Evolutionary conservation across 2,888 invertebrate species (phyloP).

Genomic region (Chirona hameri): DNA sequence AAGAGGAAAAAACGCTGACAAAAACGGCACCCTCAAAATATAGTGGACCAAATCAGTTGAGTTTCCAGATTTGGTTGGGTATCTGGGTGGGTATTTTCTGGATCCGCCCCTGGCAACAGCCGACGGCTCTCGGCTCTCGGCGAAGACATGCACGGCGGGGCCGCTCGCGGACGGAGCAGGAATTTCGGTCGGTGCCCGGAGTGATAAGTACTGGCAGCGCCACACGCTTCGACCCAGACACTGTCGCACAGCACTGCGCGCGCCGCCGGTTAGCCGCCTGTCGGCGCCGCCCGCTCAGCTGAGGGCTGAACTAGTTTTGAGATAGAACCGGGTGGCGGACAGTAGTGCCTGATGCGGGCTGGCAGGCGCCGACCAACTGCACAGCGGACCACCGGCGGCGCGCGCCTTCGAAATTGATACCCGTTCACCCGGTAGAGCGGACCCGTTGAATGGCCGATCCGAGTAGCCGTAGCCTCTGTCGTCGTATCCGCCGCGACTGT

Average conservation of each 20-base stretch:
- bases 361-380: constrained; percentile 32
- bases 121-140: constrained; percentile 36
- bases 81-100: no score
- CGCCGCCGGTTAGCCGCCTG: constrained; percentile 4
- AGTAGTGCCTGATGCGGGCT: no score
- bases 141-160: constrained; percentile 9
- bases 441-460: constrained; percentile 27
- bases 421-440: constrained; percentile 37
- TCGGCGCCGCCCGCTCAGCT: constrained; percentile 42
- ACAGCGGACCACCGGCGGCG: neutral
- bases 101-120: no score
- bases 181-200: neutral
- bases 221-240: constrained; percentile 44
- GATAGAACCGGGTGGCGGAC: no score
- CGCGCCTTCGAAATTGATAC: constrained; percentile 28
- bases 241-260: constrained; percentile 43
- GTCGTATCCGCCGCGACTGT: neutral
- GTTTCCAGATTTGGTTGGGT: no score
- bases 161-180: constrained; percentile 30
- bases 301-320: no score
- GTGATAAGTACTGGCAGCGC: constrained; percentile 47
- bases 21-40: no score
- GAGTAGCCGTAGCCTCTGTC: neutral
- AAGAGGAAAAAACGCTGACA: no score
- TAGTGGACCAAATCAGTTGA: no score